Base-by-base conservation (phyloP, 2,113 vertebrate genomes). In the Campylomormyrus tamandua region DNA sequence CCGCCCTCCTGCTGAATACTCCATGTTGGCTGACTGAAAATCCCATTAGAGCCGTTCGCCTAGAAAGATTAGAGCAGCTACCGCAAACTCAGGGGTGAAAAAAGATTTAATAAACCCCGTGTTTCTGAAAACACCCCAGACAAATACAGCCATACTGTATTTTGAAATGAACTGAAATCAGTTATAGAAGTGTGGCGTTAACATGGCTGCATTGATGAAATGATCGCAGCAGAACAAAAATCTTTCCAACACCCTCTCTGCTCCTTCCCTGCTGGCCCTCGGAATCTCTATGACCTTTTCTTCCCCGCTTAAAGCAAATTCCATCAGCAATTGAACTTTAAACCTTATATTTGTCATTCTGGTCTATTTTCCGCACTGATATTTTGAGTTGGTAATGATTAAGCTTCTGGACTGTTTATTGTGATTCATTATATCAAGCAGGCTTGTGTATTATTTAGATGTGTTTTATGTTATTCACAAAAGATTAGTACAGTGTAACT, bases 401-500 rank as follows among this genome's bases (percentile, higher is more conserved):
- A 80, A 17, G 74, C 74, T 80, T 42, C 74, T 8, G 74, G 35
- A 42, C 74, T 39, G 35, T 42, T 80, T 80, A 42, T 42, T 42
- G 74, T 19, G 15, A 9, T 80, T 17, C 35, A 80, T 42, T 39
- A 27, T 27, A n/a, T 31, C 42, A 86, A 42, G 11, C 46, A 48
- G 10, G 19, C 15, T 42, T 50, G 45, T 86, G 83, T 48, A 27
- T 27, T 86, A 49, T 86, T 86, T 49, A 27, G 11, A 46, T 27
- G 48, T 50, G 48, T 50, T 10, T 87, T 58, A 1, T 90, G 31
- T 49, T 66, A 52, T 24, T 15, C 83, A 97, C 96, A 95, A 95
- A 83, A 95, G 96, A 93, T 96, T 96, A 94, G 92, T 91, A n/a
- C 96, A 96, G 80, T 93, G 94, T 24, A 95, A 95, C 10, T 70